Evolutionary conservation across 2,888 invertebrate genomes (phyloP).

Genomic region (Neuroscelio doddi): DNA sequence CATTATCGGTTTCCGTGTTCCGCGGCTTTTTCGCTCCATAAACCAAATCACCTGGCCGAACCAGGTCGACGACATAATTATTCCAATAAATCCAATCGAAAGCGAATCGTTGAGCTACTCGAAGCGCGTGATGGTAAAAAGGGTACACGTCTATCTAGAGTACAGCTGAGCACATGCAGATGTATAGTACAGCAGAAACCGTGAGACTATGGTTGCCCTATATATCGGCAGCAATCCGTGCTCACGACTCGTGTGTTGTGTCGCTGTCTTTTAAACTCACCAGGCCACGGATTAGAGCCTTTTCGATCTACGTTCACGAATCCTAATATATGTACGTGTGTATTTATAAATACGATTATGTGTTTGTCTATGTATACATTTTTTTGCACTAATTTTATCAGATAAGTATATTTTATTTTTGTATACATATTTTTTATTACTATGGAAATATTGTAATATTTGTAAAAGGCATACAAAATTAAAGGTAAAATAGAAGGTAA

Average conservation of each 20-base stretch:
- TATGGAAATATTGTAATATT: too few species aligned
- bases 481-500: too few species aligned
- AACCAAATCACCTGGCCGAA: conserved; percentile 39
- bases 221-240: conserved; percentile 64
- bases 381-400: too few species aligned
- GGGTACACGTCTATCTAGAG: conserved; percentile 47
- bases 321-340: too few species aligned
- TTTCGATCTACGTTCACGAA: conserved; percentile 35
- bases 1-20: conserved; percentile 33
- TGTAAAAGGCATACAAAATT: too few species aligned
- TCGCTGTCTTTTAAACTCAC: conserved; percentile 57
- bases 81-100: conserved; percentile 60
- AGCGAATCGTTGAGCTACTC: conserved; percentile 48
- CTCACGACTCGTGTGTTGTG: conserved; percentile 58
- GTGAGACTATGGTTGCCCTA: conserved; percentile 71
- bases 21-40: conserved; percentile 25
- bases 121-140: conserved; percentile 43
- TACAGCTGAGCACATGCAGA: conserved; percentile 65
- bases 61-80: conserved; percentile 55
- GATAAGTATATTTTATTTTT: too few species aligned
- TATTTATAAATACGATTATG: too few species aligned
- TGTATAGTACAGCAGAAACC: conserved; percentile 70
- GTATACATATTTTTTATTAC: too few species aligned
- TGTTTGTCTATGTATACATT: too few species aligned
- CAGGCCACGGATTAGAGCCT: conserved; percentile 52